Percentiles rank a stretch among this genome's conserved stretches.
Evolutionary conservation across 2,888 invertebrate species (phyloP).

Genomic region (Ormyrus thymus): DNA sequence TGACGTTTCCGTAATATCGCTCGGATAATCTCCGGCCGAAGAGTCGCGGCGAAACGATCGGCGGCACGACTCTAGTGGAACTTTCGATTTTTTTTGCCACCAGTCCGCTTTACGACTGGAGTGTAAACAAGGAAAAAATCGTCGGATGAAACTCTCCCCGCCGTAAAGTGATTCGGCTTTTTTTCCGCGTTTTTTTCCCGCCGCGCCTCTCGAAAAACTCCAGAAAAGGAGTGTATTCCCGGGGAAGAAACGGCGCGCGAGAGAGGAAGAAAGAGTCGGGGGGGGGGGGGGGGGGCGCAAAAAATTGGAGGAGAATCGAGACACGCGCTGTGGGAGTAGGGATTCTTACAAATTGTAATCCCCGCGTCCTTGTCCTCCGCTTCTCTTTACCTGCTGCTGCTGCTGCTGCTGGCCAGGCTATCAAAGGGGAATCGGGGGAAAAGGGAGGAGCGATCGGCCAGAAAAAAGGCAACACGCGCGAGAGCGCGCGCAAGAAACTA

Average conservation of each 20-base stretch:
- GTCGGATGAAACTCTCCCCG: slow-evolving; percentile 3
- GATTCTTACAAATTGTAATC: slow-evolving; percentile 71
- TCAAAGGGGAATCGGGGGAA: slow-evolving; percentile 50
- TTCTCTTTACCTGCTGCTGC: slow-evolving; percentile 60
- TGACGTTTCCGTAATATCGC: too few species aligned
- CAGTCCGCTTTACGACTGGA: slow-evolving; percentile 6
- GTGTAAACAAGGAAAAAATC: background rate
- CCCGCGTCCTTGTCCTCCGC: slow-evolving; percentile 48
- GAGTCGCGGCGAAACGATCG: too few species aligned
- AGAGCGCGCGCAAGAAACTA: slow-evolving; percentile 58
- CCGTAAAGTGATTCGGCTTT: slow-evolving; percentile 33
- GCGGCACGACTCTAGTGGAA: background rate
- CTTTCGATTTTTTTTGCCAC: slow-evolving; percentile 4
- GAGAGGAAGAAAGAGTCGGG: background rate
- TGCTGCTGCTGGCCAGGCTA: slow-evolving; percentile 43
- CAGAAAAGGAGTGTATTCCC: background rate
- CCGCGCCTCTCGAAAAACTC: background rate
- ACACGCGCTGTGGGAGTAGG: slow-evolving; percentile 42
- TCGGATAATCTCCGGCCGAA: too few species aligned
- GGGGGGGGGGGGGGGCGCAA: background rate
- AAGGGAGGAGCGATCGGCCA: slow-evolving; percentile 62
- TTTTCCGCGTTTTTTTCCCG: background rate
- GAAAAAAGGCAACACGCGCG: slow-evolving; percentile 47
- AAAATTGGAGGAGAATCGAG: slow-evolving; percentile 23
- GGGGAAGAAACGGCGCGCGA: background rate